These are phyloP conservation scores for Phrynocephalus versicolor DNA, from an alignment of 2,113 vertebrate species.

Conservation along the genomic window DNA sequence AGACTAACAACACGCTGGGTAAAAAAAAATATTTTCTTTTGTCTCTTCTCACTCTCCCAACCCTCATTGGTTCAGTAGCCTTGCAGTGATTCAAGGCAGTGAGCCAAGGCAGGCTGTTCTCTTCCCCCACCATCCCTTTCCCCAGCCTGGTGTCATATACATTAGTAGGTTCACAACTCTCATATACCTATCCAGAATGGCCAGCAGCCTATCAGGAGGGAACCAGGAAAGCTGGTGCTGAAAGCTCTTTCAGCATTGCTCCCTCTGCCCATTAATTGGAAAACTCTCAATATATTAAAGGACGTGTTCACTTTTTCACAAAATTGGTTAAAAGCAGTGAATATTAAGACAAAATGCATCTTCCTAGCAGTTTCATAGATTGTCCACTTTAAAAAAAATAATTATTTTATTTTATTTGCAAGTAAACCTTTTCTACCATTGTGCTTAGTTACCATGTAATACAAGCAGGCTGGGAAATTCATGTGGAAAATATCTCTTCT, in stretches of 20 bases:
- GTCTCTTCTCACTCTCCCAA: too few relatives aligned
- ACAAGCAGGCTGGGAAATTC: slow-evolving; percentile 33
- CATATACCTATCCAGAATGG: neutral
- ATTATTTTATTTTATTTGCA: neutral
- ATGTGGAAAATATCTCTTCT: slow-evolving; percentile 28
- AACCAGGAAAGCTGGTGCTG: neutral
- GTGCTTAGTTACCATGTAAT: slow-evolving; percentile 23
- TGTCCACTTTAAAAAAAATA: neutral
- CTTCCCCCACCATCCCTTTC: too few relatives aligned
- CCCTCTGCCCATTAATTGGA: neutral
- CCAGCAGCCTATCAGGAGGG: neutral
- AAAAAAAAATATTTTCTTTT: too few relatives aligned
- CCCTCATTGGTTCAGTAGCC: neutral
- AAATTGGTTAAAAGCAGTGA: neutral
- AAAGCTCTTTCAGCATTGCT: neutral
- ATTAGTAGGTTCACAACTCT: neutral
- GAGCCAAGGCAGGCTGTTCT: too few relatives aligned
- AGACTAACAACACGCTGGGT: too few relatives aligned
- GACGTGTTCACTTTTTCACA: neutral
- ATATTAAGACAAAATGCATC: neutral
- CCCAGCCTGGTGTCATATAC: neutral
- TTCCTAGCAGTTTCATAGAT: neutral
- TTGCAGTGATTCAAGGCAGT: neutral
- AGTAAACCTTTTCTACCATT: slow-evolving; percentile 30
- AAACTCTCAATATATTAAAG: neutral